Evolutionary conservation across 1,140 invertebrate species (phyloP).

Genomic region (Neomicropteryx cornuta): DNA sequence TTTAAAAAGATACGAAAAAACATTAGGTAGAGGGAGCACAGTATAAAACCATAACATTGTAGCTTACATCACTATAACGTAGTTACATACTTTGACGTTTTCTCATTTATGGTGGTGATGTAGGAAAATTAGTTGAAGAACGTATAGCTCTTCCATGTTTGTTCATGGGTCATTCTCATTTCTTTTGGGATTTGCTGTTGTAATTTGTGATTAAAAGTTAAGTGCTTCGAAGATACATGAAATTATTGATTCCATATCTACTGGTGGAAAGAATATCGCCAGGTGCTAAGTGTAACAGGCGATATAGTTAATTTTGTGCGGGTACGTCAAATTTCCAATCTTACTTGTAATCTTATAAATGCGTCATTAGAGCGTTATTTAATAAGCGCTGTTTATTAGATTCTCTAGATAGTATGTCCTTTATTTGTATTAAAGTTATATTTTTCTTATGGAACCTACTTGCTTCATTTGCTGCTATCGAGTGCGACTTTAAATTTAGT

Average conservation of each 20-base stretch:
- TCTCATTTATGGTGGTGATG: no score
- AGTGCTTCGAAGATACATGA: constrained; percentile 36
- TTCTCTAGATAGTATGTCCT: no score
- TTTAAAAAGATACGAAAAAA: no score
- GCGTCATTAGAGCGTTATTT: constrained; percentile 38
- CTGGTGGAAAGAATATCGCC: constrained; percentile 34
- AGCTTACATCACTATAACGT: no score
- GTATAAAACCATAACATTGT: no score
- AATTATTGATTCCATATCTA: constrained; percentile 33
- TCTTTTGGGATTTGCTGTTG: constrained; percentile 35
- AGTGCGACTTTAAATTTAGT: no score
- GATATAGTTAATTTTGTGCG: constrained; percentile 37
- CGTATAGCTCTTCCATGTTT: constrained; percentile 38
- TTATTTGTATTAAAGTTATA: no score
- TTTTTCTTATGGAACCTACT: no score
- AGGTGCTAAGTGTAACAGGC: constrained; percentile 28
- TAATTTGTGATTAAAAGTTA: constrained; percentile 30
- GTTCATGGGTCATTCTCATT: constrained; percentile 39
- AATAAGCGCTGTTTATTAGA: no score
- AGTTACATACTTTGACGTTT: no score
- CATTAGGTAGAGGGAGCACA: no score
- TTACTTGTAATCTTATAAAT: constrained; percentile 36
- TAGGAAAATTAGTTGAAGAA: constrained; percentile 26
- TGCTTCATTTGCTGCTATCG: no score
- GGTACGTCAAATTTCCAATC: constrained; percentile 34